Evolutionary conservation across 2,797 vertebrate genomes (phyloP), one percentile per base, ranked within the genome.

Genomic region (Forpus xanthops): DNA sequence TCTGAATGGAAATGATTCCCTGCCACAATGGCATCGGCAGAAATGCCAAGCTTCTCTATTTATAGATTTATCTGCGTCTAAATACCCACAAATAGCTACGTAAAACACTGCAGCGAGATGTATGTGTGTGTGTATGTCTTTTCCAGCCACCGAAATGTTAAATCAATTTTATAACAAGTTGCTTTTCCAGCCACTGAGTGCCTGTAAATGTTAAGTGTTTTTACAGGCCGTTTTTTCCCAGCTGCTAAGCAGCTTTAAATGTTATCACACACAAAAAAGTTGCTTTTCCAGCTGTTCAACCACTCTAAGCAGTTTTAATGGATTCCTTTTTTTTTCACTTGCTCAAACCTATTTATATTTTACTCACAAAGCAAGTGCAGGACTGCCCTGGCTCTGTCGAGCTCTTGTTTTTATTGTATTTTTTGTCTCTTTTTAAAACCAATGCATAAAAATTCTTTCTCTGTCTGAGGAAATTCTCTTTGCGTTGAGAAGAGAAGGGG

Each of bases 191-290:
- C 96, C 98, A 98, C 97, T 95, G 96, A 98, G 96, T 97, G 97
- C 97, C 96, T 98, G 94, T 98, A 98, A 98, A 98, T 96, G 98
- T 98, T 98, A 98, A 98, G 96, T 97, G 97, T 97, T 98, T 98
- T 98, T 97, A 98, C 97, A 98, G 97, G 97, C 96, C 7, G 96
- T 96, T 97, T 97, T 95, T 96, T 91, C 96, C 95, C 98, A 98
- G 98, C 97, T 97, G 97, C 97, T 97, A 95, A 97, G 94, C 96
- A 94, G 95, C 96, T 98, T 98, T 97, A 97, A 97, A 97, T 96
- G 93, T 95, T 97, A 97, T 95, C 93, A 95, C 96, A 88, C 84
- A 92, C n/a, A 45, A 52, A 55, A 90, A 90, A 83, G 82, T 95
- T 94, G 84, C 92, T 98, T 97, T 98, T 97, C 97, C 97, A 98